Base-by-base conservation (phyloP, 2,113 vertebrate species). In the Dinomys branickii region DNA sequence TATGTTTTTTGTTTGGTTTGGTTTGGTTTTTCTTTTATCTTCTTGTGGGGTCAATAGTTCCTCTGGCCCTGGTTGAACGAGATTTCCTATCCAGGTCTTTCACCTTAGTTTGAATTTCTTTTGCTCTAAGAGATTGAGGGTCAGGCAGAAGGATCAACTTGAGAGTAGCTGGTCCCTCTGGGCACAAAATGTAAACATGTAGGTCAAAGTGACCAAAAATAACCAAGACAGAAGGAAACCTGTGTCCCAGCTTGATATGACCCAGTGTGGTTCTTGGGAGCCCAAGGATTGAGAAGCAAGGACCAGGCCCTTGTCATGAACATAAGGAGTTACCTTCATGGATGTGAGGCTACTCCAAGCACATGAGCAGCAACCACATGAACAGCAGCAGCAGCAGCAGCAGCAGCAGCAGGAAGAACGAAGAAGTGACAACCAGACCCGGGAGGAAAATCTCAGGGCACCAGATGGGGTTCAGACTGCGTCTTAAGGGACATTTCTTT, bases 321-420 rank as follows among this genome's bases (percentile, higher is more conserved):
- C 11, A 0, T 63, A 13, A 24, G 17, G 5, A n/a, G 14, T 56
- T 17, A n/a, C 20, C 41, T 24, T 69, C 20, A 3, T 0, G 41
- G n/a, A n/a, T 1, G 0, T 28, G 12, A 24, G 9, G 41, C 22
- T 44, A 11, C 17, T 67, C 19, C 0, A 17, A 24, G 8, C 0
- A 17, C 52, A 20, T 16, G 44, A 11, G 3, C 12, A 65, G 63
- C 67, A 28, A n/a, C n/a, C n/a, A n/a, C n/a, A n/a, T n/a, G n/a
- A n/a, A 41, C 12, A 19, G 58, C 11, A 24, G 1, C 47, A 50
- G 47, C 47, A 50, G 5, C 47, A 50, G 5, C 47, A 50, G 5
- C 47, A 50, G 47, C 35, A 69, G n/a, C 16, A 93, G 44, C 16
- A 22, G 59, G 8, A 26, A 0, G 14, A 19, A 13, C 63, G 50